phyloP scores from a whole-genome alignment of 2,113 vertebrate species.

The Nyctibius bracteatus region DNA sequence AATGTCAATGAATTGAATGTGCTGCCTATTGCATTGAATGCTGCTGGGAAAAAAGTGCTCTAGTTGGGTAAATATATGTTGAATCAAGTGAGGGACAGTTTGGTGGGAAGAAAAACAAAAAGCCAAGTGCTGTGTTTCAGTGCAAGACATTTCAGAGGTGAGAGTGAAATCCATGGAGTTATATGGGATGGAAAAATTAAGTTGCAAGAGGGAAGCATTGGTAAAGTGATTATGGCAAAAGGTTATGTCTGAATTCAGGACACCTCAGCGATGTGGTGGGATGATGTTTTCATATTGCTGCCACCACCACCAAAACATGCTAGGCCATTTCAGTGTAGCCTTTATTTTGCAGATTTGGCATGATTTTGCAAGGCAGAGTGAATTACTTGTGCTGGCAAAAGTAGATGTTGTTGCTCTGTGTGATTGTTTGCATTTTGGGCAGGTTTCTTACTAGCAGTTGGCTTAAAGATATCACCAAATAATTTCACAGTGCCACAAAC shows the following conservation, averaged over 20 bases:
- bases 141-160: not conserved
- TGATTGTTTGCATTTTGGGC: not conserved
- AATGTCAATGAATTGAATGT: not conserved
- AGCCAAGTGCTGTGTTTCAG: not conserved
- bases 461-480: not conserved
- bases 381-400: not conserved
- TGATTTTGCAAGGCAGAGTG: not conserved
- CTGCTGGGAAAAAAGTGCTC: not conserved
- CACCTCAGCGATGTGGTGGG: not conserved
- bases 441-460: not conserved
- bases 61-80: not conserved
- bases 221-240: not conserved
- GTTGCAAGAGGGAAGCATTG: not conserved
- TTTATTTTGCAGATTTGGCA: not conserved
- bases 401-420: not conserved
- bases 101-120: not conserved
- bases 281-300: not conserved
- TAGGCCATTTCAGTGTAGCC: not conserved
- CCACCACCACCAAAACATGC: not conserved
- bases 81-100: not conserved
- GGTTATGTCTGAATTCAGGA: not conserved
- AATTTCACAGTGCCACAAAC: not conserved
- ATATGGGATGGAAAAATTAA: not conserved
- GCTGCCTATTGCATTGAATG: not conserved
- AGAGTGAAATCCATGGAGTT: not conserved